Base-by-base conservation (phyloP, 2,888 invertebrate species). In the Loripinus fragilis region DNA sequence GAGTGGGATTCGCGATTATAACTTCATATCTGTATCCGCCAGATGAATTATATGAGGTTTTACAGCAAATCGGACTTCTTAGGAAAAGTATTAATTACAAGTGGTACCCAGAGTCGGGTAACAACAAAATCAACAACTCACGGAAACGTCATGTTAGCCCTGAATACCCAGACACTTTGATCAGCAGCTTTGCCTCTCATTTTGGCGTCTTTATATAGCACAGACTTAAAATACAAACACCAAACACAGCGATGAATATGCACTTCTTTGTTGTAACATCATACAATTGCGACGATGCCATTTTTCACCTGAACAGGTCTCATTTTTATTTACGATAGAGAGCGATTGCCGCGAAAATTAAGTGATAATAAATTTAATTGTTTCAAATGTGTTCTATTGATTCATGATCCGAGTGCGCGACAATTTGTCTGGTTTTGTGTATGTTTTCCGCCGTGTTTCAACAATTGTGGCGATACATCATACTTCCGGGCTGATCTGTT, bases 311-410 rank as follows among this genome's bases (percentile, higher is more conserved):
- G n/a, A n/a, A n/a, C n/a, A n/a, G n/a, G n/a, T n/a, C n/a, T n/a
- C n/a, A n/a, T n/a, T n/a, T n/a, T n/a, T 42, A n/a, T 50, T 68
- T 33, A 65, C 50, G 48, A 50, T 52, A 73, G 41, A 55, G 60
- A 68, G 73, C 50, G 65, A 79, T 76, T 76, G 69, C 75, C 64
- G 25, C 25, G 48, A 69, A 79, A 79, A 79, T 79, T 79, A 79
- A 68, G 68, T 64, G 65, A 65, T 69, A 75, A 79, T 75, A 75
- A 79, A 79, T 52, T 72, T 72, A 79, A 79, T 79, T 76, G 79
- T 79, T 79, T 79, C 71, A 65, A 72, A 79, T 75, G 65, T 72
- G 55, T 33, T 65, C 52, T 25, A 52, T 52, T 52, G 52, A 52
- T 52, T 52, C 52, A 52, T 52, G 23, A 25, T 52, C 25, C 25